Evolutionary conservation across 2,888 invertebrate genomes (phyloP), one percentile per base, ranked within the genome.

Genomic region (Boloria selene): DNA sequence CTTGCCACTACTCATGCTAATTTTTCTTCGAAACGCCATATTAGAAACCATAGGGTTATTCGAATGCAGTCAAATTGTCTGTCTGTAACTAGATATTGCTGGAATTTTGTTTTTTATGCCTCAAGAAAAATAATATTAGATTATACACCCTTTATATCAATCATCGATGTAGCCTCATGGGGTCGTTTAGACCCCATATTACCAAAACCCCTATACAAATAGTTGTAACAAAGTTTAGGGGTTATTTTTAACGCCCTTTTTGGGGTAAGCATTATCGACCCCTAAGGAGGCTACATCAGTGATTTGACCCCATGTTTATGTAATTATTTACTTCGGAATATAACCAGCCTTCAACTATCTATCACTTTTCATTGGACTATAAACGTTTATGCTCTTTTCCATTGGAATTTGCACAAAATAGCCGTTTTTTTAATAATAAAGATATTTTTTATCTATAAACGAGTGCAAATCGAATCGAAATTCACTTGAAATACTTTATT

Each of bases 391-490:
- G 31, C 17, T 47, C 50, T 59, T 47, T 50, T 17, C 13, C 17
- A 50, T 13, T 26, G 10, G 5, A 55, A 42, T 38, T 14, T 38
- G 13, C 17, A 55, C 38, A 59, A 50, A 14, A 50, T 18, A 26
- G 26, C 56, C 14, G 45, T 16, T 45, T 16, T 45, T 45, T 44
- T 45, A 56, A 22, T 56, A 22, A 22, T 5, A 16, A 16, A 14
- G n/a, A 13, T 26, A 50, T 31, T 22, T 55, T 45, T 45, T 56
- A 45, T 22, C 22, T 56, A 38, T 26, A 22, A 22, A 45, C 18
- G 44, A 26, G 56, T 56, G 56, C 45, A 56, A 56, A 56, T 45
- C 45, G 56, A 45, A 56, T 56, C 44, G 56, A 56, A 56, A 56
- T 45, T 56, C 16, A 26, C 56, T 22, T 56, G 45, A 45, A 26